phyloP scores from a whole-genome alignment of 30 jellyfish, hydroid and myxozoan genomes.

The Pelagia noctiluca region DNA sequence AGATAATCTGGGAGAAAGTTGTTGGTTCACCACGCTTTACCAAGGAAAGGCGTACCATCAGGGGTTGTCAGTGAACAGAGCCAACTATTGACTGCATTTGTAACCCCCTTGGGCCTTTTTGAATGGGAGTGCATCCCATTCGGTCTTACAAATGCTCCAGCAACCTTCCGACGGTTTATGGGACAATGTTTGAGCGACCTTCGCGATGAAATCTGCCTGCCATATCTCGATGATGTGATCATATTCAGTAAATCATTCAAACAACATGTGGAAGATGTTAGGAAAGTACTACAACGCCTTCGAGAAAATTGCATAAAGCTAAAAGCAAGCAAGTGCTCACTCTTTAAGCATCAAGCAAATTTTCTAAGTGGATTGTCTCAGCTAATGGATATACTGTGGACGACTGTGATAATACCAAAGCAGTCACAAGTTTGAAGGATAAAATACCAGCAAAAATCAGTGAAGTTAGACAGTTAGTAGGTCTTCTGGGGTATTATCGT shows the following conservation, averaged over 20 bases:
- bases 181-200: slow-evolving; percentile 38
- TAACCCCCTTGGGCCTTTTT: slow-evolving; percentile 73
- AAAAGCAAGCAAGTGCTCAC: slow-evolving; percentile 44
- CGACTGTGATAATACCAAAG: slow-evolving; percentile 38
- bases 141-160: slow-evolving; percentile 69
- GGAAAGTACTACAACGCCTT: slow-evolving; percentile 55
- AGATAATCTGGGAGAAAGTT: slow-evolving; percentile 41
- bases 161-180: slow-evolving; percentile 61
- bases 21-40: slow-evolving; percentile 31
- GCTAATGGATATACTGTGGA: slow-evolving; percentile 51
- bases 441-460: slow-evolving; percentile 55
- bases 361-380: slow-evolving; percentile 51
- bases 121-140: slow-evolving; percentile 65
- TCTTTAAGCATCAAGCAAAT: slow-evolving; percentile 57
- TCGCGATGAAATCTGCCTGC: slow-evolving; percentile 32
- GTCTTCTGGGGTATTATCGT: slow-evolving; percentile 61
- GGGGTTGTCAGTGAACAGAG: slow-evolving; percentile 24
- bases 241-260: slow-evolving; percentile 35
- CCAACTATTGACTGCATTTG: slow-evolving; percentile 10
- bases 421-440: slow-evolving; percentile 59
- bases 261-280: slow-evolving; percentile 61
- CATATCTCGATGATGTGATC: slow-evolving; percentile 55
- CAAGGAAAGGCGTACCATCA: slow-evolving; percentile 8
- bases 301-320: slow-evolving; percentile 56
- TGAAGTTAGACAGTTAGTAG: slow-evolving; percentile 62